Evolutionary conservation across 2,888 invertebrate species (phyloP).

Genomic region (Caenorhabditis auriculariae): DNA sequence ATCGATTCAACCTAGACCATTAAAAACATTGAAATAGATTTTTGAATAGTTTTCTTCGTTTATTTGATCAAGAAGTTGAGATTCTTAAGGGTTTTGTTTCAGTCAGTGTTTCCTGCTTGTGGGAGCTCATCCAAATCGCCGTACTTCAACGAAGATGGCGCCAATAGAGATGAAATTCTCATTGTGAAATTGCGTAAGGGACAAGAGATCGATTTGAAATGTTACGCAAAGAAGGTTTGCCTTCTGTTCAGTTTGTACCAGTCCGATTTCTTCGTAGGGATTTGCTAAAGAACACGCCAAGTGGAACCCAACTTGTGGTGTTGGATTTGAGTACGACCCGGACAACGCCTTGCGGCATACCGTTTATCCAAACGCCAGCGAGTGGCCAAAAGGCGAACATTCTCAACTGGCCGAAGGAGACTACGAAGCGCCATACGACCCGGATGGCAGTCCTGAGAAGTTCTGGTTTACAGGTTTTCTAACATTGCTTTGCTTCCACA

Average conservation of each 20-base stretch:
- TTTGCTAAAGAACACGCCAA: slow-evolving; percentile 99
- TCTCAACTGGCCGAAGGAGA: slow-evolving; percentile 67
- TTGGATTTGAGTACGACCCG: slow-evolving; percentile 98
- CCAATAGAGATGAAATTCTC: slow-evolving; percentile 69
- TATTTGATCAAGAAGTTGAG: no score
- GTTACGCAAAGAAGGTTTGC: slow-evolving; percentile 85
- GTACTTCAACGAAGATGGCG: slow-evolving; percentile 18
- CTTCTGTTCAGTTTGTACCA: background rate
- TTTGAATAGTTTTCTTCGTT: background rate
- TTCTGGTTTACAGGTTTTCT: slow-evolving; percentile 74
- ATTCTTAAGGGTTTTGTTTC: background rate
- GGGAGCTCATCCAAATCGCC: background rate
- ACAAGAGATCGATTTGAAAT: slow-evolving; percentile 88
- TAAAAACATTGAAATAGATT: background rate
- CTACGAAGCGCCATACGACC: slow-evolving; percentile 89
- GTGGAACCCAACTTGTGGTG: slow-evolving; percentile 98
- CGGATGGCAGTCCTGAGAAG: slow-evolving; percentile 92
- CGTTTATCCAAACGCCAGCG: slow-evolving; percentile 59
- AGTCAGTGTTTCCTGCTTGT: slow-evolving; percentile 18
- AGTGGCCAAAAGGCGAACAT: slow-evolving; percentile 88
- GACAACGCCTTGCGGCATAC: slow-evolving; percentile 96
- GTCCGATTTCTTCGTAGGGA: slow-evolving; percentile 51
- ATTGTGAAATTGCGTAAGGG: slow-evolving; percentile 78
- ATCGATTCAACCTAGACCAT: no score
- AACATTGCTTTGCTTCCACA: background rate